Conservation (phyloP, 2,113 vertebrate genomes). For the Triplophysa siluroides region DNA sequence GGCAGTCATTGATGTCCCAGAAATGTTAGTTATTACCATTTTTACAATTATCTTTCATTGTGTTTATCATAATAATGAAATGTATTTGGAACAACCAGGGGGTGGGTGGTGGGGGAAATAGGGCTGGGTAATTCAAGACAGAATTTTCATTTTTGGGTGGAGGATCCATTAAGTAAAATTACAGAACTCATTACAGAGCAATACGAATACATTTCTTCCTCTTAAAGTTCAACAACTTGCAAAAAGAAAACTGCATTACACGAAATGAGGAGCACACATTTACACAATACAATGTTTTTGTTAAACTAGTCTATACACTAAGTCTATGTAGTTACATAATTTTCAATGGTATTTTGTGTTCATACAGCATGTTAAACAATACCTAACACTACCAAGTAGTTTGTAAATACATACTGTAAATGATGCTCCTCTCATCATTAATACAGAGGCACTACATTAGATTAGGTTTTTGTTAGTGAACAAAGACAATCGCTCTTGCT, state of each 20-base stretch:
- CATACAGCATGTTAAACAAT: constrained; percentile 64
- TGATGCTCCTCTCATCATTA: constrained; percentile 48
- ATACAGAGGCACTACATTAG: constrained; percentile 68
- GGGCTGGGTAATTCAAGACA: no score
- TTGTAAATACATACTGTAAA: constrained; percentile 51
- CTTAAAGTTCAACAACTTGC: constrained; percentile 30
- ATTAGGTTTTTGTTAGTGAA: constrained; percentile 69
- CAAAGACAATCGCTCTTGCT: constrained; percentile 56
- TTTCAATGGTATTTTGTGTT: constrained; percentile 62
- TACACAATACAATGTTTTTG: constrained; percentile 20
- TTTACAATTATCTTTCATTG: background rate
- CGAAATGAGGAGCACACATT: constrained; percentile 38
- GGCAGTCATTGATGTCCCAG: no score
- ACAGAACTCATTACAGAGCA: constrained; percentile 23
- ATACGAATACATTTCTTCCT: constrained; percentile 55
- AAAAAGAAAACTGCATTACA: constrained; percentile 49
- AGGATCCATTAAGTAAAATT: no score
- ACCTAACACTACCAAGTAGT: constrained; percentile 60
- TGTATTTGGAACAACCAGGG: background rate
- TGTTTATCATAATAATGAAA: background rate
- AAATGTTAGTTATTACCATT: no score
- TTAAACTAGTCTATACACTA: constrained; percentile 59
- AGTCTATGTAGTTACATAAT: constrained; percentile 55
- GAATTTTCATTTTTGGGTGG: no score
- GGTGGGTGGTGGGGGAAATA: no score